These are phyloP conservation scores for Lepidotrigona ventralis DNA, from an alignment of 1,140 invertebrate genomes.

Conservation along the genomic window DNA sequence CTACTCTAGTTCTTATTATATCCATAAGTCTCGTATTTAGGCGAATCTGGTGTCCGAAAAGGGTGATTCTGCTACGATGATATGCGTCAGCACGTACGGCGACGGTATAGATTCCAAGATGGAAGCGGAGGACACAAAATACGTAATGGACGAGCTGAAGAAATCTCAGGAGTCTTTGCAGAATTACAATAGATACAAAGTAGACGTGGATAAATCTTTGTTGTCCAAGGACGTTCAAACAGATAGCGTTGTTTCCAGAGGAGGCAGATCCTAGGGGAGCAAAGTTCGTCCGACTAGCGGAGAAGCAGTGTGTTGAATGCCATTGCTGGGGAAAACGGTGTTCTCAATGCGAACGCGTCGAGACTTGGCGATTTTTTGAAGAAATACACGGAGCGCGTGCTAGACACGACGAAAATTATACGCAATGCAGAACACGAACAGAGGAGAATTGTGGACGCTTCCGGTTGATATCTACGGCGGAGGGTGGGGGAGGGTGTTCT, in stretches of 20 bases:
- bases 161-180: constrained; percentile 65
- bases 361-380: not conserved
- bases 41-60: constrained; percentile 1
- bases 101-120: constrained; percentile 60
- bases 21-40: not conserved
- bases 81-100: constrained; percentile 62
- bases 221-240: not conserved
- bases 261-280: not conserved
- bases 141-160: constrained; percentile 67
- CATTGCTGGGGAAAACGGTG: not conserved
- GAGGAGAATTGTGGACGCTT: constrained; percentile 48
- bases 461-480: constrained; percentile 45
- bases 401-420: constrained; percentile 44
- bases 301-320: not conserved
- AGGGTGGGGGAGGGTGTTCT: constrained; percentile 8
- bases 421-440: constrained; percentile 57
- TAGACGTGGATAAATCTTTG: constrained; percentile 10
- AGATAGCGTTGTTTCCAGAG: not conserved
- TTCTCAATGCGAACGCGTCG: constrained; percentile 1
- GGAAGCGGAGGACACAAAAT: constrained; percentile 65
- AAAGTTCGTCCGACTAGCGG: constrained; percentile 23
- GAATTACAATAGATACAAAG: constrained; percentile 54
- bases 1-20: not conserved
- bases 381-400: not conserved
- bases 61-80: constrained; percentile 28